phyloP scores from a whole-genome alignment of 1,140 invertebrate species.

The Pseudomyrmex flavicornis region DNA sequence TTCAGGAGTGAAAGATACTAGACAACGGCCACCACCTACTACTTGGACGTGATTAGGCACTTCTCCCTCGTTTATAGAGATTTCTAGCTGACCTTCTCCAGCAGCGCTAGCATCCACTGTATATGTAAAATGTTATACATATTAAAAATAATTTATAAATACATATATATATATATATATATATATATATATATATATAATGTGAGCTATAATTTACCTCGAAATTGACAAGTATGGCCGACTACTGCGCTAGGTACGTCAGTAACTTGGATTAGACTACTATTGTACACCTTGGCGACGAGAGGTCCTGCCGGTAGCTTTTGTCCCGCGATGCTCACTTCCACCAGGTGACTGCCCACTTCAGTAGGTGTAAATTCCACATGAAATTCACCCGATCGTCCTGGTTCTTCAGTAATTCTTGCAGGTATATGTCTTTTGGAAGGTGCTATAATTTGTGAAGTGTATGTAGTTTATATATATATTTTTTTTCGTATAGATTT shows the following conservation, averaged over 20 bases:
- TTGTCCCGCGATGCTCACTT: constrained; percentile 93
- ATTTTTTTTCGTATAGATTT: too few species aligned
- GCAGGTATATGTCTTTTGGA: constrained; percentile 89
- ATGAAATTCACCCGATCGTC: constrained; percentile 91
- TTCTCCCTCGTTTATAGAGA: constrained; percentile 98
- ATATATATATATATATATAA: neutral
- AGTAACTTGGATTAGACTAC: constrained; percentile 95
- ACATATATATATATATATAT: neutral
- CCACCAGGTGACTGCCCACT: constrained; percentile 96
- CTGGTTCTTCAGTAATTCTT: constrained; percentile 90
- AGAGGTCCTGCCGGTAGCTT: constrained; percentile 94
- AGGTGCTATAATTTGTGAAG: constrained; percentile 85
- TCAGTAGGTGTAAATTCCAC: constrained; percentile 96
- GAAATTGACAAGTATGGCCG: constrained; percentile 96
- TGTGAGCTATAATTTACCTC: constrained; percentile 86
- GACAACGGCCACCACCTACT: constrained; percentile 96
- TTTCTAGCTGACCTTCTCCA: constrained; percentile 98
- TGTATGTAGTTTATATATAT: neutral
- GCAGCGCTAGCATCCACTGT: constrained; percentile 97
- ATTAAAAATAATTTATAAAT: neutral
- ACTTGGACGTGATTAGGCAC: constrained; percentile 99
- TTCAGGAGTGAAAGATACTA: constrained; percentile 98
- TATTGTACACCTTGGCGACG: constrained; percentile 96
- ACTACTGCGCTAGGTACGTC: constrained; percentile 96
- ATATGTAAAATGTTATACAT: constrained; percentile 70